phyloP scores from a whole-genome alignment of 2,113 vertebrate genomes.

The Sebastes fasciatus region DNA sequence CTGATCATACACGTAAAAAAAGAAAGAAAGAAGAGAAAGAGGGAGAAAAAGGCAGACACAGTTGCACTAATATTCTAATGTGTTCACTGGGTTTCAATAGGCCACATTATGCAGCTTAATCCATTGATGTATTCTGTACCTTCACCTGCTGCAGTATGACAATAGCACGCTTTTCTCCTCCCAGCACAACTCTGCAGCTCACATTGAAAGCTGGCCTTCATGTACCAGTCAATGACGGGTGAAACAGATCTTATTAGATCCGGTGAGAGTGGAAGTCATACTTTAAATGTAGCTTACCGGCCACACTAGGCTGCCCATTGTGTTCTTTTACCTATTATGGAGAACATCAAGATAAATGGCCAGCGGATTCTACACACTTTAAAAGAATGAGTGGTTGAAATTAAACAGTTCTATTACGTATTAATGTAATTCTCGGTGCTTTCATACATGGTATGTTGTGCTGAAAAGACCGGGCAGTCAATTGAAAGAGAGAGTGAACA shows the following conservation, averaged over 20 bases:
- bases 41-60: constrained; percentile 21
- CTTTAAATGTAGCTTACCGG: constrained; percentile 25
- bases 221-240: constrained; percentile 59
- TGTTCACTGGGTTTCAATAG: constrained; percentile 58
- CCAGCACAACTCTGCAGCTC: constrained; percentile 22
- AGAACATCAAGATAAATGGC: constrained; percentile 22
- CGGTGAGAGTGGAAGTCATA: constrained; percentile 34
- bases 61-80: constrained; percentile 43
- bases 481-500: neutral
- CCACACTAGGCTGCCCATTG: constrained; percentile 34
- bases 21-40: constrained; percentile 1
- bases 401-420: constrained; percentile 77
- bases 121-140: constrained; percentile 53
- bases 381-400: constrained; percentile 64
- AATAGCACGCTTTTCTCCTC: constrained; percentile 43
- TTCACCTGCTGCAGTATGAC: constrained; percentile 46
- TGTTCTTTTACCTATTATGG: constrained; percentile 15
- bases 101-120: constrained; percentile 59
- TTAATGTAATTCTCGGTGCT: neutral
- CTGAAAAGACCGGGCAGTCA: neutral
- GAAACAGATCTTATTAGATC: constrained; percentile 61
- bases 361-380: neutral
- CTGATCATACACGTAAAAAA: neutral
- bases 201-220: constrained; percentile 52
- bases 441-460: neutral